phyloP scores from a whole-genome alignment of 2,888 invertebrate species.

The Lochmaea capreae region DNA sequence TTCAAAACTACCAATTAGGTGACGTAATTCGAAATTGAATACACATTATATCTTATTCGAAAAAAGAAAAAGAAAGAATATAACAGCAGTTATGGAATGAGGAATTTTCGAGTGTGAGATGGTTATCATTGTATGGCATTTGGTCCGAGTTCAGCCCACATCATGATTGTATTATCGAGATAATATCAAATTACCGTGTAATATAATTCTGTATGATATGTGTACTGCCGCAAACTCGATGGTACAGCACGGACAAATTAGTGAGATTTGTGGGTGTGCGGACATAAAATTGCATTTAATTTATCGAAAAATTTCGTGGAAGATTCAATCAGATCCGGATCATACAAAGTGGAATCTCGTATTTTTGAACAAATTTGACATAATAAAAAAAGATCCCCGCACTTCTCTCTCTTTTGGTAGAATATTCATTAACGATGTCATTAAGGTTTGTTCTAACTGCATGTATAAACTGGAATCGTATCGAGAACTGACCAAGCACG shows the following conservation, averaged over 20 bases:
- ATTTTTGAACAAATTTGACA: no score
- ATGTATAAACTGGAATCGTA: no score
- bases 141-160: conserved; percentile 25
- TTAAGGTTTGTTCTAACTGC: no score
- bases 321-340: neutral
- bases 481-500: no score
- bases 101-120: conserved; percentile 28
- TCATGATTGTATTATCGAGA: conserved; percentile 53
- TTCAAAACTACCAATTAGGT: conserved; percentile 22
- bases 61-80: conserved; percentile 7
- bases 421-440: no score
- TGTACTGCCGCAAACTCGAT: conserved; percentile 38
- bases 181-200: conserved; percentile 59
- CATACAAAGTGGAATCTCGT: neutral
- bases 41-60: conserved; percentile 17
- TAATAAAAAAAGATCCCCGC: no score
- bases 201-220: conserved; percentile 56
- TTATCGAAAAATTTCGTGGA: neutral
- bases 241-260: conserved; percentile 39
- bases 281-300: neutral
- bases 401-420: no score
- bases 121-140: conserved; percentile 22
- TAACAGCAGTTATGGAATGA: conserved; percentile 21
- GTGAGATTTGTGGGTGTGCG: conserved; percentile 42
- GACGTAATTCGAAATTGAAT: conserved; percentile 18